phyloP scores from a whole-genome alignment of 2,113 vertebrate species.

The Prionailurus bengalensis region DNA sequence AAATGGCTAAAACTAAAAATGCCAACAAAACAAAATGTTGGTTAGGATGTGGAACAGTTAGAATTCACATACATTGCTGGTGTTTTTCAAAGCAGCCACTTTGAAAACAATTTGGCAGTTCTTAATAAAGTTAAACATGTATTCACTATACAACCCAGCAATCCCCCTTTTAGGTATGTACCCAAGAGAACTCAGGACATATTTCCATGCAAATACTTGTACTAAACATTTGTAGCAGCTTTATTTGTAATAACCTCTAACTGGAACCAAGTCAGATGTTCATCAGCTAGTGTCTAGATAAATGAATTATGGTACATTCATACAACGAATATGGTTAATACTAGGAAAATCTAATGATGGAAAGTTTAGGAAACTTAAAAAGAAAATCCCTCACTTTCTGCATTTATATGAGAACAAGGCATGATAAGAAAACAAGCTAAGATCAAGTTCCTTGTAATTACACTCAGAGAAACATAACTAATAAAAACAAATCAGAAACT shows the following conservation, averaged over 20 bases:
- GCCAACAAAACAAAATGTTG: neutral
- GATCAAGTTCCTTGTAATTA: neutral
- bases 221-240: neutral
- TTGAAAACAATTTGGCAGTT: constrained; percentile 15
- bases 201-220: neutral
- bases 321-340: neutral
- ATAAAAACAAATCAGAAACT: constrained; percentile 11
- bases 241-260: neutral
- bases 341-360: constrained; percentile 36
- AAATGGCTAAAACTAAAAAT: neutral
- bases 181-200: neutral
- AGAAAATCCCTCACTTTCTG: neutral
- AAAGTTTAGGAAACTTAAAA: neutral
- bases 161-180: neutral
- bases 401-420: constrained; percentile 48
- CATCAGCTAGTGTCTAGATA: neutral
- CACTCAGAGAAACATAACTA: neutral
- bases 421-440: constrained; percentile 9
- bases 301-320: neutral
- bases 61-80: neutral
- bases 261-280: neutral
- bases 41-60: constrained; percentile 17
- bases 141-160: neutral
- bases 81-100: constrained; percentile 19
- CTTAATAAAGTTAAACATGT: constrained; percentile 3